These are phyloP conservation scores for Tenebrio molitor DNA, from an alignment of 1,140 invertebrate species.

Conservation along the genomic window DNA sequence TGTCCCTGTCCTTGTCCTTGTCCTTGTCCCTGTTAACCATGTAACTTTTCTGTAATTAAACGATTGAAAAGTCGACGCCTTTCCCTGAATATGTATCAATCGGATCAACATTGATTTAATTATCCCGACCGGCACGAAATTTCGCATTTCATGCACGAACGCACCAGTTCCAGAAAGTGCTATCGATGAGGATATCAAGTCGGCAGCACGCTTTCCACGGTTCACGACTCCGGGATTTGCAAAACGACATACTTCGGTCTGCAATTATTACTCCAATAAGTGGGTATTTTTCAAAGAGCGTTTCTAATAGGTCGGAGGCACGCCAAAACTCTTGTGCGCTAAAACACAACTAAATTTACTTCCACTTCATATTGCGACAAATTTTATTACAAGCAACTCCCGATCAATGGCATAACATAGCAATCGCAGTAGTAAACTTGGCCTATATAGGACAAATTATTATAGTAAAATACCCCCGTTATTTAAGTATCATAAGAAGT, in stretches of 20 bases:
- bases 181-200: conserved; percentile 26
- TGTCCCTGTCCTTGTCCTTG: conserved; percentile 50
- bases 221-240: conserved; percentile 15
- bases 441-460: too few species aligned
- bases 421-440: too few species aligned
- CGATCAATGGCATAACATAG: too few species aligned
- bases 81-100: too few species aligned
- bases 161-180: conserved; percentile 40
- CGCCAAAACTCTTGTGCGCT: not conserved
- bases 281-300: not conserved
- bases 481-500: too few species aligned
- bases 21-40: conserved; percentile 42
- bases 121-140: conserved; percentile 30
- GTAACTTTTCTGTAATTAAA: not conserved
- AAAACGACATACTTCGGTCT: conserved; percentile 13
- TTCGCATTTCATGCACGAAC: conserved; percentile 40
- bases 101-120: too few species aligned
- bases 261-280: conserved; percentile 8
- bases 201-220: conserved; percentile 12
- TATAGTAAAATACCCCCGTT: too few species aligned
- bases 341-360: too few species aligned
- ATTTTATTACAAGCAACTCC: too few species aligned
- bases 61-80: too few species aligned
- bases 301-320: conserved; percentile 3
- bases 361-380: too few species aligned